Conservation (phyloP, 2,888 invertebrate species). For the Spilosoma lubricipeda region DNA sequence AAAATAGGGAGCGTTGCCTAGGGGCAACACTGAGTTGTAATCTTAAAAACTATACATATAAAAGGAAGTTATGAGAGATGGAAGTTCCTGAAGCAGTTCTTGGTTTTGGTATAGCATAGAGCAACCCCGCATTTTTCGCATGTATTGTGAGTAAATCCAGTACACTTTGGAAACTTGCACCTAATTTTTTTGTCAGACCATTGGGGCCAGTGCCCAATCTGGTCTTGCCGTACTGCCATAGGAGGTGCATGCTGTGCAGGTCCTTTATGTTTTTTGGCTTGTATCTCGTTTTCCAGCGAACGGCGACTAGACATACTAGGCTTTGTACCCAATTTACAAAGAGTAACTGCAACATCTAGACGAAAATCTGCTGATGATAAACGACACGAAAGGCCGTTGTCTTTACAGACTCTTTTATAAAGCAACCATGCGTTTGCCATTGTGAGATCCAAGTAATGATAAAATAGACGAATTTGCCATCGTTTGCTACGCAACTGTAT, state of each 20-base stretch:
- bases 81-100: slow-evolving; percentile 12
- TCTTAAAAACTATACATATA: no score
- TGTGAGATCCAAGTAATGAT: slow-evolving; percentile 38
- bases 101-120: slow-evolving; percentile 16
- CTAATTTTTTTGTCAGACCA: slow-evolving; percentile 43
- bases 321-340: slow-evolving; percentile 15
- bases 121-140: slow-evolving; percentile 15
- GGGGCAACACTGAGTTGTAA: no score
- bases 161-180: slow-evolving; percentile 37
- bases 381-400: background rate
- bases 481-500: slow-evolving; percentile 8
- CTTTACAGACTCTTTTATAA: slow-evolving; percentile 14
- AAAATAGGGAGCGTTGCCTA: no score
- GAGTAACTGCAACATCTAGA: slow-evolving; percentile 14
- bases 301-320: slow-evolving; percentile 5
- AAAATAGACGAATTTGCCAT: slow-evolving; percentile 40
- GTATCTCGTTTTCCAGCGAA: slow-evolving; percentile 9
- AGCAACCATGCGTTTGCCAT: slow-evolving; percentile 25
- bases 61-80: background rate
- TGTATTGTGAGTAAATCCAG: slow-evolving; percentile 8
- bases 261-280: slow-evolving; percentile 15
- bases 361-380: slow-evolving; percentile 22
- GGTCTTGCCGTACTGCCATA: slow-evolving; percentile 43
- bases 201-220: slow-evolving; percentile 44
- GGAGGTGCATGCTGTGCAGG: slow-evolving; percentile 17